These are phyloP conservation scores for Lophius americanus DNA, from an alignment of 2,797 vertebrate genomes.

Conservation along the genomic window DNA sequence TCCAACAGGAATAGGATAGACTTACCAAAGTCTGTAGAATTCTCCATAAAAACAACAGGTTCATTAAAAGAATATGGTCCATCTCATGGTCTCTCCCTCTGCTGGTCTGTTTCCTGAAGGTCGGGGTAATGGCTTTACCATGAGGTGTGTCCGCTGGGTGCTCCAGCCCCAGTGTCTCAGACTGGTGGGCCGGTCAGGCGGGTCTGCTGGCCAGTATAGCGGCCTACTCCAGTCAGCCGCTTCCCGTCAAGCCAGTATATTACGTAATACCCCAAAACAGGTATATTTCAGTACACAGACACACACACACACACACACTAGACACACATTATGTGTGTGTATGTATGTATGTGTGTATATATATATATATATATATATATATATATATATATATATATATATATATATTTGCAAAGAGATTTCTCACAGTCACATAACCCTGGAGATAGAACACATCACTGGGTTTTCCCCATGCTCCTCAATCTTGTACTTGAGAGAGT, in stretches of 20 bases:
- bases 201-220: slow-evolving; percentile 12
- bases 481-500: no score
- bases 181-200: slow-evolving; percentile 13
- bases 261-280: slow-evolving; percentile 36
- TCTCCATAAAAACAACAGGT: not conserved
- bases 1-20: not conserved
- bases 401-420: not conserved
- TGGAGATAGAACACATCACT: no score
- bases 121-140: slow-evolving; percentile 35
- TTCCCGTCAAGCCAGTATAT: not conserved
- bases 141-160: slow-evolving; percentile 69
- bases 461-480: no score
- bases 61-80: not conserved
- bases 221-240: slow-evolving; percentile 7
- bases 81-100: not conserved
- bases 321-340: not conserved
- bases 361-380: not conserved
- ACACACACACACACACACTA: not conserved
- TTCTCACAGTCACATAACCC: not conserved
- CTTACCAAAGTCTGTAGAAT: not conserved
- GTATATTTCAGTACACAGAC: slow-evolving; percentile 28
- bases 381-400: not conserved
- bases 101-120: not conserved
- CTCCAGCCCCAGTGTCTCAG: slow-evolving; percentile 50
- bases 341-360: not conserved